phyloP scores from a whole-genome alignment of 2,797 vertebrate genomes.

The Thamnophis elegans region DNA sequence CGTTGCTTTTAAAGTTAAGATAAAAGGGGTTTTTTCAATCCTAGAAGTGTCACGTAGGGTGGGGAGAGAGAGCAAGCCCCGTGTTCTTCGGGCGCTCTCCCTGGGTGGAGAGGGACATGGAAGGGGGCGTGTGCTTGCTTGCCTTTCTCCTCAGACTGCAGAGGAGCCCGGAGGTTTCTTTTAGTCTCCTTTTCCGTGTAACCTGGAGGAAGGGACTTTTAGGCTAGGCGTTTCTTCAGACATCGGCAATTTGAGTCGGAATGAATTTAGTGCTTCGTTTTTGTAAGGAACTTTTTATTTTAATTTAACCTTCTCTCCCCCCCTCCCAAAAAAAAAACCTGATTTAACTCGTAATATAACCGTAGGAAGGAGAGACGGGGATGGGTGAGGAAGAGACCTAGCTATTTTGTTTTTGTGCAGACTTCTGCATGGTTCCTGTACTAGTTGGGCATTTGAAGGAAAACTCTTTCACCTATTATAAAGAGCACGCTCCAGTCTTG shows the following conservation, averaged over 20 bases:
- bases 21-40: too few species aligned
- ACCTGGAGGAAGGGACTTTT: not conserved
- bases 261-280: not conserved
- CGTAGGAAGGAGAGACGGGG: not conserved
- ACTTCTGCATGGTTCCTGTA: not conserved
- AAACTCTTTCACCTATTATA: not conserved
- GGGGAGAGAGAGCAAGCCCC: too few species aligned
- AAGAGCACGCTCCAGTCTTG: not conserved
- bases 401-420: not conserved
- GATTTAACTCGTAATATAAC: not conserved
- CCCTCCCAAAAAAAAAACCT: not conserved
- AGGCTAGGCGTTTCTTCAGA: not conserved
- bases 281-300: not conserved
- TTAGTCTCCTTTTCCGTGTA: not conserved
- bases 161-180: not conserved
- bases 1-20: too few species aligned
- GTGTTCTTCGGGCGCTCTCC: not conserved
- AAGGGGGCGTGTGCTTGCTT: slow-evolving; percentile 18
- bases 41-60: not conserved
- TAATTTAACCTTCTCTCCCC: not conserved
- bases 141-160: not conserved
- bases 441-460: not conserved
- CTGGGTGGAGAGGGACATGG: not conserved
- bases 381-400: not conserved
- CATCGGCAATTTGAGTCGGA: not conserved